phyloP scores from a whole-genome alignment of 92 coral and sea anemone species.

The Siderastrea siderea region DNA sequence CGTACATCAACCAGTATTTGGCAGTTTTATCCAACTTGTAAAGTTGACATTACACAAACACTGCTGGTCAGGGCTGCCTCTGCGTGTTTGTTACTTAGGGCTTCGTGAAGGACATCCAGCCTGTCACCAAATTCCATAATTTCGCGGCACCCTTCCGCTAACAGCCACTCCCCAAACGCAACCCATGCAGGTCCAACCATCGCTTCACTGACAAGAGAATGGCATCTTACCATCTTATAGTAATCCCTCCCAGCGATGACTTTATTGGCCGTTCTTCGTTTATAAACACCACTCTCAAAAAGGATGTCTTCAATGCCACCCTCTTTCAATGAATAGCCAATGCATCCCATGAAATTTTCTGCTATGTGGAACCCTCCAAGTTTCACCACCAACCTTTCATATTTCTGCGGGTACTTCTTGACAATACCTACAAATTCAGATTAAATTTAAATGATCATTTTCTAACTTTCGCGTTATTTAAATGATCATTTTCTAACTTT shows the following conservation, averaged over 20 bases:
- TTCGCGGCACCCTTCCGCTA: conserved; percentile 21
- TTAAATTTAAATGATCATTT: neutral
- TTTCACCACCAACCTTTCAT: neutral
- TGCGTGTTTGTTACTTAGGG: too few relatives aligned
- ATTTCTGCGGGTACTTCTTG: conserved; percentile 21
- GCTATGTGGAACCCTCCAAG: conserved; percentile 39
- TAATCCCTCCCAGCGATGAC: conserved; percentile 41
- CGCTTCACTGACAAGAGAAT: conserved; percentile 38
- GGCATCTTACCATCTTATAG: conserved; percentile 38
- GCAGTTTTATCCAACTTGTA: conserved; percentile 3
- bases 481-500: too few relatives aligned
- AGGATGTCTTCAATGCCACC: conserved; percentile 33
- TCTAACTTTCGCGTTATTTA: too few relatives aligned
- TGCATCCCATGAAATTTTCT: conserved; percentile 32
- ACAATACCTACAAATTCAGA: conserved; percentile 11
- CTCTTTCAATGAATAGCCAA: neutral
- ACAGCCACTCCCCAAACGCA: conserved; percentile 25
- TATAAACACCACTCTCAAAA: neutral
- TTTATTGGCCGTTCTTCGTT: conserved; percentile 24
- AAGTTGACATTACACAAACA: too few relatives aligned
- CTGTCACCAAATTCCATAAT: conserved; percentile 31
- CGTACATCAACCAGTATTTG: conserved; percentile 29
- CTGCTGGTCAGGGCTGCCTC: too few relatives aligned
- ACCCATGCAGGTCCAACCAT: conserved; percentile 43
- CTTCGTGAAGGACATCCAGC: conserved; percentile 11